Percentiles rank a stretch among this genome's conserved stretches.
Evolutionary conservation across 2,888 invertebrate species (phyloP).

Genomic region (Syritta pipiens): DNA sequence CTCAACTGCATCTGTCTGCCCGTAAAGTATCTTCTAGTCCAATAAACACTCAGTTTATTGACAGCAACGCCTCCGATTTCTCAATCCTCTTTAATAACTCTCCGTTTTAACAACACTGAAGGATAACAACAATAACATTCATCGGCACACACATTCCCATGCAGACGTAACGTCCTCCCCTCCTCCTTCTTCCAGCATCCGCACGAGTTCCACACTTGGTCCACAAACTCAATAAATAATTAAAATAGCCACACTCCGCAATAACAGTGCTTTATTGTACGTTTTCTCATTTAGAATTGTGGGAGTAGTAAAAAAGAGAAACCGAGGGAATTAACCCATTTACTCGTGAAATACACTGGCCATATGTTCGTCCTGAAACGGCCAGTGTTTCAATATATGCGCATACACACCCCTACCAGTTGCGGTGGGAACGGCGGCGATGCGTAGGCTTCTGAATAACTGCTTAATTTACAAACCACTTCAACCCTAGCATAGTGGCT

Average conservation of each 20-base stretch:
- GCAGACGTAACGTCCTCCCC: not conserved
- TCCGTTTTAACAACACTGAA: no score
- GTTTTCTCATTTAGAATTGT: conserved; percentile 11
- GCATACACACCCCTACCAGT: conserved; percentile 40
- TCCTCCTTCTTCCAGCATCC: no score
- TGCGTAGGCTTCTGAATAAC: conserved; percentile 45
- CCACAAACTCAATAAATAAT: conserved; percentile 26
- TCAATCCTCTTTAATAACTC: no score
- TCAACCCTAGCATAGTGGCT: conserved; percentile 50
- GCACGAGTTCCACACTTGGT: not conserved
- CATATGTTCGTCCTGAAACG: conserved; percentile 45
- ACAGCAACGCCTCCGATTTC: no score
- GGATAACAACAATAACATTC: no score
- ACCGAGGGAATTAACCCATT: no score
- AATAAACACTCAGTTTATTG: no score
- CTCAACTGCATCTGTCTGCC: no score
- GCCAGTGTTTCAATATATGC: conserved; percentile 55
- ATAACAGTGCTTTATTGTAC: conserved; percentile 41
- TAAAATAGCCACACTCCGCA: conserved; percentile 11
- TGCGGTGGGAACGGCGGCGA: conserved; percentile 33
- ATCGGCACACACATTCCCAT: no score
- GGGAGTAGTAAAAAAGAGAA: conserved; percentile 27
- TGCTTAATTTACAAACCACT: conserved; percentile 61
- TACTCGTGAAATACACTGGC: conserved; percentile 45
- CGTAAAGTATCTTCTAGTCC: no score